Evolutionary conservation across 2,888 invertebrate genomes (phyloP), one percentile per base, ranked within the genome.

Genomic region (Ochropleura plecta): DNA sequence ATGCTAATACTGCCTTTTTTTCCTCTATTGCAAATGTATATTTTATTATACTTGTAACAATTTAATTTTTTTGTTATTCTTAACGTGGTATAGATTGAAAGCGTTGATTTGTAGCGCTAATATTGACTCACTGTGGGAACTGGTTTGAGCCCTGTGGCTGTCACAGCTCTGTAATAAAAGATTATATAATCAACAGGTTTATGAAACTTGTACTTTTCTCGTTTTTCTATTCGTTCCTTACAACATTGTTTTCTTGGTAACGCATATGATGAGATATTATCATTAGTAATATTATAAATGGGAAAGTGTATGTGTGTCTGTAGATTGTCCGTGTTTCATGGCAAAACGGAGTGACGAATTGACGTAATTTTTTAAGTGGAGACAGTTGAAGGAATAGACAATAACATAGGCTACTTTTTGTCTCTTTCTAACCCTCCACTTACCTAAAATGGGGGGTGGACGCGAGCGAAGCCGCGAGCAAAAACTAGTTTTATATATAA

Each of bases 91-190:
- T 72, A 70, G 53, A 74, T 80, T 67, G 63, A 55, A 76, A 65
- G 42, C 64, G 60, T 82, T 75, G 77, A 73, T 82, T 81, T 76
- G 66, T 80, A 76, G 66, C 76, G 65, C 72, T 78, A 78, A 84
- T 86, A 79, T 79, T 83, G 87, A 86, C 72, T 82, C 79, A 86
- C 63, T 71, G 81, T 85, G 83, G 67, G 81, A 86, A 86, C 87
- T 73, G 83, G 86, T 85, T 86, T 84, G 68, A 77, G 76, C 85
- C 70, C 76, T 57, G 76, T 16, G 73, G 78, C 77, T 83, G 81
- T 83, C 69, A 59, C 62, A 55, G 67, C 64, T 30, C 53, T 16
- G 68, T 82, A 77, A 73, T 81, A 81, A 68, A 75, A 49, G 62
- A 74, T 86, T 86, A 82, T 82, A 60, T 84, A 86, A 85, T 75